phyloP scores from a whole-genome alignment of 2,113 vertebrate species.

The Erythrocercus mccallii region DNA sequence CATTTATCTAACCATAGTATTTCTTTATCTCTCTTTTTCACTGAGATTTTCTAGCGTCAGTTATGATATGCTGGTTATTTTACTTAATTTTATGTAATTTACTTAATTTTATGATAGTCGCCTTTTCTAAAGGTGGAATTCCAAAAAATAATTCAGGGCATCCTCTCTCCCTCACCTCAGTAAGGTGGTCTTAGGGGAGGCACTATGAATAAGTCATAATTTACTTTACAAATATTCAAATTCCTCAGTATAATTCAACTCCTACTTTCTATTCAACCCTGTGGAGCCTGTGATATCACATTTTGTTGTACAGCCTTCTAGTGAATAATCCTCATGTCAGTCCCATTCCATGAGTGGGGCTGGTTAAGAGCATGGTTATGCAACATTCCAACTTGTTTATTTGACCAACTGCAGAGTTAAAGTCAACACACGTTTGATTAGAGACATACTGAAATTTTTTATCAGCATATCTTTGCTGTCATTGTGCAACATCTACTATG shows the following conservation, averaged over 20 bases:
- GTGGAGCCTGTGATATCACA: background rate
- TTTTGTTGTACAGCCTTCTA: background rate
- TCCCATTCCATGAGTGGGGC: background rate
- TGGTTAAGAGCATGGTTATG: background rate
- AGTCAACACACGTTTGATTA: background rate
- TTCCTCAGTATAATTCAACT: background rate
- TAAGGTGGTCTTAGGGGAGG: background rate
- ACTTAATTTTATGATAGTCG: background rate
- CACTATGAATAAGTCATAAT: background rate
- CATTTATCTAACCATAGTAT: background rate
- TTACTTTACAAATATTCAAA: background rate
- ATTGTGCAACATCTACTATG: background rate
- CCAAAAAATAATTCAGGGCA: background rate
- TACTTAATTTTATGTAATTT: background rate
- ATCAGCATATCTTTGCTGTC: background rate
- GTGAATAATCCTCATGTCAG: background rate
- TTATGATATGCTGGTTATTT: background rate
- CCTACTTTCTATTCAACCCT: background rate
- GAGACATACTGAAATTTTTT: background rate
- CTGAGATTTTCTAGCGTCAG: background rate
- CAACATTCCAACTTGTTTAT: background rate
- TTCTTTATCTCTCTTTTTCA: background rate
- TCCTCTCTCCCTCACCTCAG: rapidly evolving
- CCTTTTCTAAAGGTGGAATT: background rate
- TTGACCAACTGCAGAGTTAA: background rate